Evolutionary conservation across 2,797 vertebrate species (phyloP).

Genomic region (Eutrigla gurnardus): DNA sequence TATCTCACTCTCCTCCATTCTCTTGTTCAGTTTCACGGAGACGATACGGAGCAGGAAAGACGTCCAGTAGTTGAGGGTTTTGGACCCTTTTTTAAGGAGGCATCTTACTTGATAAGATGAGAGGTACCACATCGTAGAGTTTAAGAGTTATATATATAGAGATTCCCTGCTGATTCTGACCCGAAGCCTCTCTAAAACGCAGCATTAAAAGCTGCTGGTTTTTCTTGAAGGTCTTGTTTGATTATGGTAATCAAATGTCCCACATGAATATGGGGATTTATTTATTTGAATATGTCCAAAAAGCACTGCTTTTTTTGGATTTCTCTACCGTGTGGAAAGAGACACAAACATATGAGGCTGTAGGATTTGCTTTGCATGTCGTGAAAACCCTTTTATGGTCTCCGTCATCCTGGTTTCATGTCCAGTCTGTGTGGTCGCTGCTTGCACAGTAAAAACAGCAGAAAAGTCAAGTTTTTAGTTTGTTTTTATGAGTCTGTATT

Average conservation of each 20-base stretch:
- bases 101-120: no score
- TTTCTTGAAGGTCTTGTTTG: slow-evolving; percentile 23
- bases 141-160: no score
- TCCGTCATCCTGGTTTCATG: slow-evolving; percentile 15
- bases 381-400: slow-evolving; percentile 39
- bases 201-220: slow-evolving; percentile 1
- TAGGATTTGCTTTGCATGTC: slow-evolving; percentile 27
- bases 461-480: background rate
- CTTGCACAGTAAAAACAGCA: background rate
- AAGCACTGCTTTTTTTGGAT: slow-evolving; percentile 19
- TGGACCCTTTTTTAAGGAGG: background rate
- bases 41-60: slow-evolving; percentile 28
- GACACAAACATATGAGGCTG: slow-evolving; percentile 29
- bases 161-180: background rate
- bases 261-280: slow-evolving; percentile 17
- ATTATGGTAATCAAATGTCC: slow-evolving; percentile 27
- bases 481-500: background rate
- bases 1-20: slow-evolving; percentile 7
- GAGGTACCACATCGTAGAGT: no score
- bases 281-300: slow-evolving; percentile 8
- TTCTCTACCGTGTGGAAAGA: slow-evolving; percentile 6
- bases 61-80: slow-evolving; percentile 13
- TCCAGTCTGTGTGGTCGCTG: background rate
- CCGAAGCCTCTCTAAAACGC: slow-evolving; percentile 1
- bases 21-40: slow-evolving; percentile 41